A percentile compares a stretch with the other conserved stretches of the same genome.
Conservation (phyloP, 2,797 vertebrate genomes). For the Poecile montanus region DNA sequence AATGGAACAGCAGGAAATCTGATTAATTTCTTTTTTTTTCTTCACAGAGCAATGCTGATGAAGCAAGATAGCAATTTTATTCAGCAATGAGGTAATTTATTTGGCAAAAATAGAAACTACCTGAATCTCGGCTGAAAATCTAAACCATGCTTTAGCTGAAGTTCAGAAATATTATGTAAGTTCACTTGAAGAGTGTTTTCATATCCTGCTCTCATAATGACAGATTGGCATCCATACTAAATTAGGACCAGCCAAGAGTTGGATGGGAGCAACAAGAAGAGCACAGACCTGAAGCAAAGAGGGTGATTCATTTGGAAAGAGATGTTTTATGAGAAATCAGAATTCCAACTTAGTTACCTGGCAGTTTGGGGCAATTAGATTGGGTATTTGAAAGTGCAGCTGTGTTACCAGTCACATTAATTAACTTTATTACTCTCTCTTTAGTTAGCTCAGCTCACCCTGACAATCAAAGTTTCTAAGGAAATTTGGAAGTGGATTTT, state of each 20-base stretch:
- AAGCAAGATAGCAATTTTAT: slow-evolving; percentile 39
- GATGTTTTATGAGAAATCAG: neutral
- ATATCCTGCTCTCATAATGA: neutral
- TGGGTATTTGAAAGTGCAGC: neutral
- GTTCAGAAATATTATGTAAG: neutral
- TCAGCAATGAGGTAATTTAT: slow-evolving; percentile 38
- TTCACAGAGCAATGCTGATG: slow-evolving; percentile 9
- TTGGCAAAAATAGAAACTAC: slow-evolving; percentile 52
- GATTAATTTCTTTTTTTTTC: slow-evolving; percentile 39
- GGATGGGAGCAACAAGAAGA: neutral
- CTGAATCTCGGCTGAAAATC: slow-evolving; percentile 17
- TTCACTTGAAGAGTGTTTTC: neutral
- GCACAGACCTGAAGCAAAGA: neutral
- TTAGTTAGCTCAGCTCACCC: neutral
- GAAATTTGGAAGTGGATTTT: neutral
- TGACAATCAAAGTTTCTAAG: neutral
- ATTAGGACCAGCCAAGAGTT: neutral
- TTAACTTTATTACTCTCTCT: slow-evolving; percentile 2
- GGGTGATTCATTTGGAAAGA: neutral
- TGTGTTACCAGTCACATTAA: neutral
- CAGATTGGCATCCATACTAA: neutral
- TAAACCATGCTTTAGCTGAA: neutral
- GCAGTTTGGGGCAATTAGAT: neutral
- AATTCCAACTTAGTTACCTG: neutral
- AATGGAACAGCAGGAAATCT: slow-evolving; percentile 50